Evolutionary conservation across 64 coral and sea anemone genomes (phyloP).

Genomic region (Pocillopora damicornis): DNA sequence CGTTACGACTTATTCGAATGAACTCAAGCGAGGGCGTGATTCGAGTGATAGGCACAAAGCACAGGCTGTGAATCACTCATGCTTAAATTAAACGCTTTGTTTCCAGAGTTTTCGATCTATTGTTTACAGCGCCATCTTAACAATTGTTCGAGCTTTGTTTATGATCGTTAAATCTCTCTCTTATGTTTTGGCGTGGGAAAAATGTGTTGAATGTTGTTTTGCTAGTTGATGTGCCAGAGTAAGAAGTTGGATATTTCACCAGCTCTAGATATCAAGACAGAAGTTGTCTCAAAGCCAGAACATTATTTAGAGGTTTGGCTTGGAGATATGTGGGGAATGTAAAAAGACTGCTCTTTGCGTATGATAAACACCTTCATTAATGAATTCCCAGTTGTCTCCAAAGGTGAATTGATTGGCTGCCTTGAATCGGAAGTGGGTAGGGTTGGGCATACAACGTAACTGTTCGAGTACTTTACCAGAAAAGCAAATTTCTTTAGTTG

Average conservation of each 20-base stretch:
- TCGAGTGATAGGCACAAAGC: not conserved
- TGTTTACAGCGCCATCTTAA: not conserved
- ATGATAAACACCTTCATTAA: not conserved
- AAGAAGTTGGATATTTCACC: not conserved
- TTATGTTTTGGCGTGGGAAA: conserved; percentile 22
- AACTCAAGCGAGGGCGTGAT: not conserved
- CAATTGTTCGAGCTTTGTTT: conserved; percentile 17
- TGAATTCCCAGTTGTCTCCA: conserved; percentile 14
- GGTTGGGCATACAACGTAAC: not conserved
- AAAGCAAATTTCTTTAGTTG: not conserved
- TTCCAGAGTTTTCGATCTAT: not conserved
- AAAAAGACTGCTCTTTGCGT: conserved; percentile 6
- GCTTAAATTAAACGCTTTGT: not conserved
- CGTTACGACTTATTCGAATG: not conserved
- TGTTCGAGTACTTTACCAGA: conserved; percentile 11
- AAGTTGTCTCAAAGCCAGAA: not conserved
- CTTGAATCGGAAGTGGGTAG: conserved; percentile 27
- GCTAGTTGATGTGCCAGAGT: not conserved
- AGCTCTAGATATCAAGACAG: not conserved
- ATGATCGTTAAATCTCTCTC: conserved; percentile 1
- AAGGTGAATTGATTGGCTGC: not conserved
- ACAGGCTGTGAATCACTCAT: not conserved
- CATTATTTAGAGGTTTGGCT: not conserved
- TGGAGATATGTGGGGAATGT: not conserved
- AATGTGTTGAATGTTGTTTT: not conserved